Conservation (phyloP, 37 sponge, comb jelly and placozoan genomes). For the Geodia barretti region DNA sequence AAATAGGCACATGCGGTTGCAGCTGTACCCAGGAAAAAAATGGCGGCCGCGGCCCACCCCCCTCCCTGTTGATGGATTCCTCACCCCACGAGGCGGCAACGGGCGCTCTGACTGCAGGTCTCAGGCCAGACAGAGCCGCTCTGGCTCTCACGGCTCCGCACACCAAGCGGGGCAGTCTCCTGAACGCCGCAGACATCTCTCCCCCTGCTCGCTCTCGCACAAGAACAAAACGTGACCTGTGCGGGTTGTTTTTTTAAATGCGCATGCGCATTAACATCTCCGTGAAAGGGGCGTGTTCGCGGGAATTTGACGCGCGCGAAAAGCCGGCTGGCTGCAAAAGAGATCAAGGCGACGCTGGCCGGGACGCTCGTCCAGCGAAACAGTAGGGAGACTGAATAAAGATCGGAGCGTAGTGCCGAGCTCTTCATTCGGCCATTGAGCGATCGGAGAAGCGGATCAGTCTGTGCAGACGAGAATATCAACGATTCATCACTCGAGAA, state of each 20-base stretch:
- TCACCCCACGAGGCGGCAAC: constrained; percentile 37
- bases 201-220: background rate
- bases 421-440: too few relatives aligned
- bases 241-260: background rate
- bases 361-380: background rate
- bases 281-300: constrained; percentile 1
- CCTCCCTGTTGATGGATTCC: background rate
- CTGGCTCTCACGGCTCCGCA: constrained; percentile 18
- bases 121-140: constrained; percentile 11
- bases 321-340: too few relatives aligned
- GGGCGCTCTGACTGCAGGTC: constrained; percentile 17
- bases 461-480: too few relatives aligned
- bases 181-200: constrained; percentile 42
- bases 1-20: too few relatives aligned
- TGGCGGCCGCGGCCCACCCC: background rate
- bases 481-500: too few relatives aligned
- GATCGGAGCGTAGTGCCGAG: too few relatives aligned
- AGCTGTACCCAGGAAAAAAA: background rate
- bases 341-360: too few relatives aligned
- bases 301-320: background rate
- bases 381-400: too few relatives aligned
- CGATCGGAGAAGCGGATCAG: too few relatives aligned
- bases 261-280: constrained; percentile 4
- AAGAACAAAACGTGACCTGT: background rate
- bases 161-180: constrained; percentile 23